These are phyloP conservation scores for Alfaro cultratus DNA, from an alignment of 2,797 vertebrate species.

Conservation along the genomic window DNA sequence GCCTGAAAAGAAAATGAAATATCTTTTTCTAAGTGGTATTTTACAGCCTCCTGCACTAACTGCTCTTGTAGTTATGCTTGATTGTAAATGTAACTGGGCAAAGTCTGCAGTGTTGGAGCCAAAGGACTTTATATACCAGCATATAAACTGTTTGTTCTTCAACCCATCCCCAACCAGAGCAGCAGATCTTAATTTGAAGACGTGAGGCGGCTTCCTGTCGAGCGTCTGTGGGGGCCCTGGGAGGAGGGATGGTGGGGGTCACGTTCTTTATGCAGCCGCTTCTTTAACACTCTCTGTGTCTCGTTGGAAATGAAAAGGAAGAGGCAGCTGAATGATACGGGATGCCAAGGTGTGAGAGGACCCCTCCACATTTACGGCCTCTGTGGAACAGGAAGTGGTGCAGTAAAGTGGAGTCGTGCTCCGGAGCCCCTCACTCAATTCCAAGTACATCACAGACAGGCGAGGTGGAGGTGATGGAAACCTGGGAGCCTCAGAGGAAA, in stretches of 20 bases:
- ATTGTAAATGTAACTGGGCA: too few relatives aligned
- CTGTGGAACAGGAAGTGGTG: slow-evolving; percentile 77
- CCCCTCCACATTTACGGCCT: slow-evolving; percentile 79
- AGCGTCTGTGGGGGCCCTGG: slow-evolving; percentile 7
- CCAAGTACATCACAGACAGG: slow-evolving; percentile 73
- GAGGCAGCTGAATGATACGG: slow-evolving; percentile 72
- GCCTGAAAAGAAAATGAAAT: too few relatives aligned
- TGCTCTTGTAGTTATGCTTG: too few relatives aligned
- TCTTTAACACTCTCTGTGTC: slow-evolving; percentile 57
- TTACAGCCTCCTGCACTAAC: too few relatives aligned
- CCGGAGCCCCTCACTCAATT: slow-evolving; percentile 72
- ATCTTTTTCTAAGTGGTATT: too few relatives aligned
- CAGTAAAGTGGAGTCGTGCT: slow-evolving; percentile 81
- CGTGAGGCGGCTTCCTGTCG: slow-evolving; percentile 32
- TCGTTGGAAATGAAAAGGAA: slow-evolving; percentile 63
- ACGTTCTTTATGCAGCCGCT: slow-evolving; percentile 49
- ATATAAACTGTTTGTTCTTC: slow-evolving; percentile 30
- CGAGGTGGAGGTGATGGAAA: slow-evolving; percentile 32
- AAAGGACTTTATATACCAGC: too few relatives aligned
- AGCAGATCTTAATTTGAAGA: slow-evolving; percentile 9
- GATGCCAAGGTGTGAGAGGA: slow-evolving; percentile 81
- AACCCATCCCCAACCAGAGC: neutral
- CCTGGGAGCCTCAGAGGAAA: neutral
- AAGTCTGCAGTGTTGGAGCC: too few relatives aligned
- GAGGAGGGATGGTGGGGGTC: slow-evolving; percentile 23